These are phyloP conservation scores for Rhinella marina DNA, from an alignment of 2,797 vertebrate genomes.

Conservation along the genomic window DNA sequence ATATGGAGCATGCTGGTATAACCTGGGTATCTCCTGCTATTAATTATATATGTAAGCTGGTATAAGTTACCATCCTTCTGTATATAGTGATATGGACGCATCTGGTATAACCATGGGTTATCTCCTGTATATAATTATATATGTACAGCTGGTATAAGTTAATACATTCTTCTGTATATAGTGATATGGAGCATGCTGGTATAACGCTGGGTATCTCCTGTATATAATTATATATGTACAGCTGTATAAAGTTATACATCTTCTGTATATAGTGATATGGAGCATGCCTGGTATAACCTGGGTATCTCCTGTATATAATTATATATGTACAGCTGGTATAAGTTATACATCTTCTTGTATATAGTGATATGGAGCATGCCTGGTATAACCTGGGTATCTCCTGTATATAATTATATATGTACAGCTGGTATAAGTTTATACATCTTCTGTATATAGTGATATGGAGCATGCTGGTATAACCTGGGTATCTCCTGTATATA, in stretches of 20 bases:
- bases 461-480: conserved; percentile 25
- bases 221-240: neutral
- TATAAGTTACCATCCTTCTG: neutral
- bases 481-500: neutral
- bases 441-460: neutral
- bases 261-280: too few relatives aligned
- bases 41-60: neutral
- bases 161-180: neutral
- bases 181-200: neutral
- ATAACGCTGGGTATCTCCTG: neutral
- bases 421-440: neutral
- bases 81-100: neutral
- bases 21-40: neutral
- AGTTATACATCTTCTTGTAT: neutral
- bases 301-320: neutral
- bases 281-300: too few relatives aligned
- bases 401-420: neutral
- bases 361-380: too few relatives aligned
- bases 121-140: neutral
- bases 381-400: neutral
- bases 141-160: neutral
- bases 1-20: too few relatives aligned
- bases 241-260: neutral
- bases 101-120: neutral
- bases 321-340: conserved; percentile 6